Evolutionary conservation across 1,140 invertebrate species (phyloP), one percentile per base, ranked within the genome.

Genomic region (Penaeus vannamei): DNA sequence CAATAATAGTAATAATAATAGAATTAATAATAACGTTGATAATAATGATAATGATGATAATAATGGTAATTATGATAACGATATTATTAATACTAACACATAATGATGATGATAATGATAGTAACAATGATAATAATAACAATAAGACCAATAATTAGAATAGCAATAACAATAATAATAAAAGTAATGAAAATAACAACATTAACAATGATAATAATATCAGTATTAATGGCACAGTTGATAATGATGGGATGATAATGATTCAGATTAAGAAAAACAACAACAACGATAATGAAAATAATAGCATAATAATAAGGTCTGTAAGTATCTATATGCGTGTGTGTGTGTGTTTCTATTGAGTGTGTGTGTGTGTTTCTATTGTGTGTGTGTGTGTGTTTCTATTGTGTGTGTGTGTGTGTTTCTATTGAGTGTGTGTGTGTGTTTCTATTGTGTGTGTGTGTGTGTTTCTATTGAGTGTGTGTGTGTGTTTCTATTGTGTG

Each of bases 211-310:
- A 69, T 69, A 19, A 69, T 69, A 22, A 69, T 66, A 66, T 23
- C 4, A 66, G 14, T 66, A 26, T 3, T 12, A 66, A 66, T 66
- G 26, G 7, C 7, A 66, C 3, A 1, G 26, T 1, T 66, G 64
- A 2, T 66, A 7, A 66, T 66, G 64, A 2, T 66, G 64, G 7
- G 36, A 36, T 36, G 36, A 36, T 36, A 36, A 36, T 36, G 36
- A n/a, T n/a, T 64, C 17, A 64, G 17, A 64, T 19, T 64, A 64
- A 64, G 17, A 64, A 64, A 19, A n/a, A 64, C n/a, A 64, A 64
- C n/a, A 64, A 64, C n/a, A 64, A 64, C n/a, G n/a, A 64, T 64
- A 64, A 64, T 64, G 62, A 64, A 19, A 64, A 64, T 64, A 64
- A 64, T 64, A 64, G n/a, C n/a, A 64, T n/a, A n/a, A 36, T 36